phyloP scores from a whole-genome alignment of 2,113 vertebrate species.

The Mionectes macconnelli region DNA sequence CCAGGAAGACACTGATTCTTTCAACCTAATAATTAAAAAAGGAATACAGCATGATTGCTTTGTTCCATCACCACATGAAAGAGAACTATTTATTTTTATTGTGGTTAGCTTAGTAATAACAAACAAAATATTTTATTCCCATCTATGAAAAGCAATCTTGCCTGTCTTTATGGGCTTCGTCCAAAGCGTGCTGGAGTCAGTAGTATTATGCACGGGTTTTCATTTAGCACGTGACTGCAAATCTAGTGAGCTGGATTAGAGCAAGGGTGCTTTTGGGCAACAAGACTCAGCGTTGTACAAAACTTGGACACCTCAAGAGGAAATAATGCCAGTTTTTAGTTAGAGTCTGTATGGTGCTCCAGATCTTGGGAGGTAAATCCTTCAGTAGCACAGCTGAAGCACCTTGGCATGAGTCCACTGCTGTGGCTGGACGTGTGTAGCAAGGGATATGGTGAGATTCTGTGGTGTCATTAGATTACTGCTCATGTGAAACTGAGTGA shows the following conservation, averaged over 20 bases:
- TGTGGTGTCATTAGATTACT: slow-evolving; percentile 41
- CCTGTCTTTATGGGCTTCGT: background rate
- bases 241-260: background rate
- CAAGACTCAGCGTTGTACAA: background rate
- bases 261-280: background rate
- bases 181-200: background rate
- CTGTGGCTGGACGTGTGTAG: background rate
- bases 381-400: background rate
- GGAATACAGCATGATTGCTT: background rate
- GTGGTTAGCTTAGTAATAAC: slow-evolving; percentile 39
- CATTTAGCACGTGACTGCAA: background rate
- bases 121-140: slow-evolving; percentile 44
- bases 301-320: background rate
- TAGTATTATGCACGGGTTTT: background rate
- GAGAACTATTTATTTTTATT: slow-evolving; percentile 32
- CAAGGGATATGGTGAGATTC: background rate
- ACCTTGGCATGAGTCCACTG: background rate
- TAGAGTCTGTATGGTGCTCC: rapidly evolving
- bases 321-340: background rate
- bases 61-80: slow-evolving; percentile 54
- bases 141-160: background rate
- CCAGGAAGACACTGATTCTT: slow-evolving; percentile 22
- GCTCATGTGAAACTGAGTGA: background rate
- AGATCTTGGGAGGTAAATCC: background rate
- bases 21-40: slow-evolving; percentile 47